Conservation (phyloP, 2,888 invertebrate genomes). For the Andrena chrysosceles region DNA sequence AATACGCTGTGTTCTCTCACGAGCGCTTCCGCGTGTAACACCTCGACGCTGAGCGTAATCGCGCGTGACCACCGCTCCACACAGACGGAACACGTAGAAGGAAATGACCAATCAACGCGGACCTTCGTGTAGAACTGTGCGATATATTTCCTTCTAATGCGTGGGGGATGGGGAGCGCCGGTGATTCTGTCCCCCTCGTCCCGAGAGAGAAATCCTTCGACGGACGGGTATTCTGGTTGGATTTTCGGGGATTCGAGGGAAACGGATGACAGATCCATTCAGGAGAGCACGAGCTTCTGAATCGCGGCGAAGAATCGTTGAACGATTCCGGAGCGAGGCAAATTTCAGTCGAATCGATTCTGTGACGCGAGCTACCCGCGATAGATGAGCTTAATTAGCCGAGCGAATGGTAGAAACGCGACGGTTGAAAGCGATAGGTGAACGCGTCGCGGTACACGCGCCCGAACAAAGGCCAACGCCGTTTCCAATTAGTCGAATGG, state of each 20-base stretch:
- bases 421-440: background rate
- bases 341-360: background rate
- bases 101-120: constrained; percentile 74
- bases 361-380: too few species aligned
- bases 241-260: too few species aligned
- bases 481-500: constrained; percentile 49
- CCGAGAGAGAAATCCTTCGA: background rate
- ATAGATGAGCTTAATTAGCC: constrained; percentile 8
- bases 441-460: constrained; percentile 2
- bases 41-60: constrained; percentile 57
- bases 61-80: constrained; percentile 43
- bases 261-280: too few species aligned
- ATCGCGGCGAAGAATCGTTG: background rate
- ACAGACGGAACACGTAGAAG: constrained; percentile 70
- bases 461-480: constrained; percentile 46
- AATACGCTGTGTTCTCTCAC: constrained; percentile 63
- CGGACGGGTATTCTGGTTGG: too few species aligned
- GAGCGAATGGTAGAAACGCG: constrained; percentile 9
- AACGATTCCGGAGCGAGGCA: background rate
- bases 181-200: too few species aligned
- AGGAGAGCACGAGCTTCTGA: background rate
- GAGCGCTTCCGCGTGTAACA: constrained; percentile 67
- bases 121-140: constrained; percentile 68
- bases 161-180: constrained; percentile 25
- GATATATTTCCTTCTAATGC: constrained; percentile 61